Evolutionary conservation across 2,888 invertebrate genomes (phyloP), one percentile per base, ranked within the genome.

Genomic region (Limnephilus marmoratus): DNA sequence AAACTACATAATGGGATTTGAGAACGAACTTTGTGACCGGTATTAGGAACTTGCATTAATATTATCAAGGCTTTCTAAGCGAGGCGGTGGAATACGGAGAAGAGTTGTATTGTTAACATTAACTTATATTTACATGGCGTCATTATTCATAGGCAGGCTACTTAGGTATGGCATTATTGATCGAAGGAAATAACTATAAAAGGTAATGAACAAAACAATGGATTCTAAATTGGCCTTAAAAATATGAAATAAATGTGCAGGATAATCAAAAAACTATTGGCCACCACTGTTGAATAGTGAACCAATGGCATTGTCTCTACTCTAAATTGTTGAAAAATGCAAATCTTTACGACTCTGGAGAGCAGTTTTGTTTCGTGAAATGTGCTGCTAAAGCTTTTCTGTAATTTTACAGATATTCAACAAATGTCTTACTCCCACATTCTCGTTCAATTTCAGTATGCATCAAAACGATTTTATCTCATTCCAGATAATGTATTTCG

Each of bases 351-450:
- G 68, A 37, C 80, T 80, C 80, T 41, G 24, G 31, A 80, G 31
- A 89, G 41, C 81, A 89, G 41, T 89, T 89, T 89, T 89, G 34
- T 80, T 89, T 89, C n/a, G 34, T 24, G 80, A n/a, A 89, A 89
- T 89, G 88, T 89, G 31, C 80, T 45, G 88, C 11, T 37, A 89
- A 24, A 89, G 68, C 68, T 68, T 68, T 68, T 68, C 68, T n/a
- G 68, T 68, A 68, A 68, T 68, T 68, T 68, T 68, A 68, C 68
- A 68, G 68, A 68, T n/a, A 68, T 68, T 68, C 68, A 68, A 68
- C 68, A 68, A 68, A 68, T n/a, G 9, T 68, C 9, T n/a, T 68
- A 68, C 24, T n/a, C 68, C 68, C 68, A 68, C 68, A 68, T 68
- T 68, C 9, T 68, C 24, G 68, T 68, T 68, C 24, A 68, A 24